Base-by-base conservation (phyloP, 1,140 invertebrate genomes). In the Hormaphis cornu region DNA sequence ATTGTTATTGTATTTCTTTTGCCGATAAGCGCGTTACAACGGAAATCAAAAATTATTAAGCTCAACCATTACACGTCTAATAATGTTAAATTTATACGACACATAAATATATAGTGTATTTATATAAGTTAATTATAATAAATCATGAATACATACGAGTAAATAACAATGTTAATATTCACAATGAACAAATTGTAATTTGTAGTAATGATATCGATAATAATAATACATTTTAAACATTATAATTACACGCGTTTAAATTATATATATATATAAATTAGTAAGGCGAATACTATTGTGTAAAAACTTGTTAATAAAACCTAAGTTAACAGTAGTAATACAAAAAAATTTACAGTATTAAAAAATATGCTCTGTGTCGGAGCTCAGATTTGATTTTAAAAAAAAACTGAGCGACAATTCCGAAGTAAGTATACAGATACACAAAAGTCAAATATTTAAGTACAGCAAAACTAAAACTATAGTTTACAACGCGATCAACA, bases 141-240 rank as follows among this genome's bases (percentile, higher is more conserved):
- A n/a, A n/a, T n/a, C n/a, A n/a, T n/a, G n/a, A n/a, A n/a, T n/a
- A n/a, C n/a, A n/a, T n/a, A n/a, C n/a, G 14, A 8, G 46, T 30
- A 44, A 63, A 63, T 46, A 63, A 63, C 58, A 46, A 46, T 46
- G 58, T 63, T 63, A 63, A 63, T 63, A 46, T 46, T 42, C 37
- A 63, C 42, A 46, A 63, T 44, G 42, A 44, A 63, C 30, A 58
- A 63, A 63, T 24, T 14, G 46, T 30, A 63, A 24, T 40, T 8
- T 44, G 9, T 46, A 30, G 20, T 46, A 30, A 63, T 46, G n/a
- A n/a, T n/a, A n/a, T n/a, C 22, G 40, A 40, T 24, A 58, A 10
- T 40, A 58, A 40, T 56, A 56, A 56, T 16, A 22, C 3, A 52
- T 3, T 35, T 20, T 37, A 56, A 56, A 37, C n/a, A n/a, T n/a